Evolutionary conservation across 2,113 vertebrate genomes (phyloP), one percentile per base, ranked within the genome.

Genomic region (Trogon surrucura): DNA sequence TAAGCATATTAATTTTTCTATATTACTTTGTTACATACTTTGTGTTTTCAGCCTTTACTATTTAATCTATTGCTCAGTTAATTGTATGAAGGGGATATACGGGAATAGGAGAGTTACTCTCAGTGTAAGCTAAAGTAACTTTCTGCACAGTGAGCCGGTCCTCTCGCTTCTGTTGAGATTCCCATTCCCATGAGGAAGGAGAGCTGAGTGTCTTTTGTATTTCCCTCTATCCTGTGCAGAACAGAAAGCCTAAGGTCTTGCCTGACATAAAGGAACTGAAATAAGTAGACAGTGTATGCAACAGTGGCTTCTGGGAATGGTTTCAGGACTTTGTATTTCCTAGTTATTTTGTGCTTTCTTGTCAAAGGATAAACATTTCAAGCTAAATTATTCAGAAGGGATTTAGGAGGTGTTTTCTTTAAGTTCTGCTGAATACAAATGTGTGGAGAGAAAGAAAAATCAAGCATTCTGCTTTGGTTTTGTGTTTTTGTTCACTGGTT

Each of bases 301-400:
- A 22, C 1, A 11, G 75, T 90, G 67, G 38, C n/a, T 93, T 93
- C 93, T 95, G 93, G 96, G 94, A 97, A 95, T 67, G 80, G 79
- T 94, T 97, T 96, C 84, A 93, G 85, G 67, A 94, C 96, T 91
- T 88, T 67, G 92, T 95, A 82, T 96, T 97, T 97, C 91, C 92
- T 67, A 92, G 61, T 94, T 89, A 92, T 94, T 90, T 89, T 94
- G 85, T 92, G 78, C 71, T 90, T 95, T 88, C 86, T 93, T 91
- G 95, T 94, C 88, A 93, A 96, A 93, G 96, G 72, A 95, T 93
- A 97, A 97, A 97, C 83, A 95, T 92, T 96, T 97, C 79, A 62
- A 96, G 44, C 54, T 97, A 96, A 98, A 97, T 97, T 97, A 97
- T 97, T 97, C 96, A 97, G 89, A 95, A 93, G 95, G 92, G 92